Evolutionary conservation across 1,140 invertebrate species (phyloP).

Genomic region (Euura lappo): DNA sequence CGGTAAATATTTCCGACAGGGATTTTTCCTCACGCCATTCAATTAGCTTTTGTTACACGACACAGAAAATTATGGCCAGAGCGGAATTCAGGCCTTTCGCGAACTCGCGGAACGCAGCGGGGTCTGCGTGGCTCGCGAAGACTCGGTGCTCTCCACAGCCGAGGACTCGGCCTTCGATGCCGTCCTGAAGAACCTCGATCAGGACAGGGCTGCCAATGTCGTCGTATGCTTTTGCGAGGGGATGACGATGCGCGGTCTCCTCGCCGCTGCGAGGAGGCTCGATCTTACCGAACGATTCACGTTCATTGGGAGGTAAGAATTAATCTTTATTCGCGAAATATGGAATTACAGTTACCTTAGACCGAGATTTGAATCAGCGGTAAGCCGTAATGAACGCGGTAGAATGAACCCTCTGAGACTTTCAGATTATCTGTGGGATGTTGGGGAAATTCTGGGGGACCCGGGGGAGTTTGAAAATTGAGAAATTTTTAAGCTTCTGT

Average conservation of each 20-base stretch:
- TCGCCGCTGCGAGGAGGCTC: constrained; percentile 69
- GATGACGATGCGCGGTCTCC: constrained; percentile 72
- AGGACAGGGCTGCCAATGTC: constrained; percentile 68
- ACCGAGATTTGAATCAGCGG: too few species aligned
- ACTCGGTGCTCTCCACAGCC: constrained; percentile 70
- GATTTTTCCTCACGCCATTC: not conserved
- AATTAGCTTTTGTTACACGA: constrained; percentile 30
- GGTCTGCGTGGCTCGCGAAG: constrained; percentile 77
- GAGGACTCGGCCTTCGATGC: constrained; percentile 68
- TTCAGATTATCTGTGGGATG: too few species aligned
- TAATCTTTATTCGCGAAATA: too few species aligned
- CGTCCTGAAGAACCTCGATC: constrained; percentile 65
- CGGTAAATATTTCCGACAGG: too few species aligned
- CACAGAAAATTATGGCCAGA: constrained; percentile 81
- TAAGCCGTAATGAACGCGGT: not conserved
- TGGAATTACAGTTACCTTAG: too few species aligned
- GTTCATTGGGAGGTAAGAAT: constrained; percentile 71
- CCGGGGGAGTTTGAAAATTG: not conserved
- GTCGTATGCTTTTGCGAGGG: constrained; percentile 89
- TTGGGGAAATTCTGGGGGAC: not conserved
- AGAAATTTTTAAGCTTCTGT: not conserved
- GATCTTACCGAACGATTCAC: constrained; percentile 69
- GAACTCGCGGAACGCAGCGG: constrained; percentile 70
- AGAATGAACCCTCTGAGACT: too few species aligned
- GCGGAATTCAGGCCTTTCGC: constrained; percentile 80